A percentile compares a stretch with the other conserved stretches of the same genome.
These are phyloP conservation scores for Tiaroga cobitis DNA, from an alignment of 2,797 vertebrate genomes.

Conservation along the genomic window DNA sequence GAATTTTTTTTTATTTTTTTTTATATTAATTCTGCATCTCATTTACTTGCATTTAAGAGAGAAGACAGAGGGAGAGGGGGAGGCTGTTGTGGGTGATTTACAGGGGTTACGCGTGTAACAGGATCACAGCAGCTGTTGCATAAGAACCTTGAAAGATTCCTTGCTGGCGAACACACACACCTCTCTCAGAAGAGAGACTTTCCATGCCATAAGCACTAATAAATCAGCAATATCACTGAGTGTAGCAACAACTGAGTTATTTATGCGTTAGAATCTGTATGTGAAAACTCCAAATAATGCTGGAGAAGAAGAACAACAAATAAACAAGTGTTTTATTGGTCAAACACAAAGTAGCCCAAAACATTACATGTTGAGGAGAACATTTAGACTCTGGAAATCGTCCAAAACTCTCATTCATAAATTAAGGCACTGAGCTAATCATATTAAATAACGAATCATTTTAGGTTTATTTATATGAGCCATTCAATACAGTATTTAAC, in stretches of 20 bases:
- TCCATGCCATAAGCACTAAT: background rate
- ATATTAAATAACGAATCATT: background rate
- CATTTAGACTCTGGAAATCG: background rate
- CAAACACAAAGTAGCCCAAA: background rate
- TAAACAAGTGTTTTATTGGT: conserved; percentile 23
- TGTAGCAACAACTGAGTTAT: background rate
- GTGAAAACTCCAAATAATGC: conserved; percentile 5
- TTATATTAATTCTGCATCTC: conserved; percentile 1
- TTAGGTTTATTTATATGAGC: background rate
- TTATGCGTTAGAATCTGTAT: background rate
- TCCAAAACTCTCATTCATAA: background rate
- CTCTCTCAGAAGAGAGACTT: background rate
- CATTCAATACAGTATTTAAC: background rate
- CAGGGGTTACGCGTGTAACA: background rate
- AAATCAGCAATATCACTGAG: conserved; percentile 9
- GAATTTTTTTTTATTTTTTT: background rate
- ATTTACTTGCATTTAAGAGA: background rate
- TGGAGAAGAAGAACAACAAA: background rate
- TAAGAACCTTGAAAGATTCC: background rate
- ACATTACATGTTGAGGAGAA: background rate
- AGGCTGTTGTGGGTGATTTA: background rate
- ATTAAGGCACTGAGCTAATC: conserved; percentile 36
- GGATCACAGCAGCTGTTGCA: conserved; percentile 16
- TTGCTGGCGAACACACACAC: conserved; percentile 4
- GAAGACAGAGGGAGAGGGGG: background rate